Evolutionary conservation across 1,140 invertebrate genomes (phyloP).

Genomic region (Cotesia glomerata): DNA sequence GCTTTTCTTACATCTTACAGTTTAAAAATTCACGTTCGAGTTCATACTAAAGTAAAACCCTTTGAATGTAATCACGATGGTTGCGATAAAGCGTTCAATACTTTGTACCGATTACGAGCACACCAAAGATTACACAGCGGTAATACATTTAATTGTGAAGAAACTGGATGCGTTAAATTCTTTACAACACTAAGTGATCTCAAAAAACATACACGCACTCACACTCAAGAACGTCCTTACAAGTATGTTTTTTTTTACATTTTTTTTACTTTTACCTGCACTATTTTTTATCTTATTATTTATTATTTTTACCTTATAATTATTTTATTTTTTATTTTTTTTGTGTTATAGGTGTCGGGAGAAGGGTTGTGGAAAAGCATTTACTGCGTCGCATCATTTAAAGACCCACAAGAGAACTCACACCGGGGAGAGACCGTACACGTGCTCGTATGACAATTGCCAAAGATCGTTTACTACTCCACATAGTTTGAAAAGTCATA

Average conservation of each 20-base stretch:
- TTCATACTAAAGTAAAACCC: conserved; percentile 94
- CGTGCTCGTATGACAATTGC: conserved; percentile 75
- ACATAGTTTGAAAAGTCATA: conserved; percentile 81
- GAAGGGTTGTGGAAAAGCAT: conserved; percentile 87
- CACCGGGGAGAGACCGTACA: conserved; percentile 79
- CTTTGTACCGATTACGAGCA: conserved; percentile 89
- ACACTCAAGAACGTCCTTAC: conserved; percentile 91
- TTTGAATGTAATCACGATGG: conserved; percentile 78
- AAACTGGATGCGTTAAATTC: conserved; percentile 84
- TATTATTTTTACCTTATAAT: conserved; percentile 12
- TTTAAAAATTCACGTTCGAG: conserved; percentile 91
- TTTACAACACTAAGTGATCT: conserved; percentile 94
- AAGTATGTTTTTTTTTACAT: conserved; percentile 69
- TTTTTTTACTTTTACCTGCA: conserved; percentile 16
- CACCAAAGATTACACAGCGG: conserved; percentile 93
- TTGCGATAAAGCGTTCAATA: conserved; percentile 94
- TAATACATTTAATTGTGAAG: conserved; percentile 92
- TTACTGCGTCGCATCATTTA: conserved; percentile 91
- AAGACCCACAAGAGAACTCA: conserved; percentile 77
- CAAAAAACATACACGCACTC: conserved; percentile 90
- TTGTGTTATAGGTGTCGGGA: conserved; percentile 71
- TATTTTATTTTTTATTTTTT: conserved; percentile 38
- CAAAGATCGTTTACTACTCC: conserved; percentile 80
- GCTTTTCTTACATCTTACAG: conserved; percentile 94
- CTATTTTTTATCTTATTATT: not conserved